These are phyloP conservation scores for Subacronicta megacephala DNA, from an alignment of 2,888 invertebrate genomes.

Conservation along the genomic window DNA sequence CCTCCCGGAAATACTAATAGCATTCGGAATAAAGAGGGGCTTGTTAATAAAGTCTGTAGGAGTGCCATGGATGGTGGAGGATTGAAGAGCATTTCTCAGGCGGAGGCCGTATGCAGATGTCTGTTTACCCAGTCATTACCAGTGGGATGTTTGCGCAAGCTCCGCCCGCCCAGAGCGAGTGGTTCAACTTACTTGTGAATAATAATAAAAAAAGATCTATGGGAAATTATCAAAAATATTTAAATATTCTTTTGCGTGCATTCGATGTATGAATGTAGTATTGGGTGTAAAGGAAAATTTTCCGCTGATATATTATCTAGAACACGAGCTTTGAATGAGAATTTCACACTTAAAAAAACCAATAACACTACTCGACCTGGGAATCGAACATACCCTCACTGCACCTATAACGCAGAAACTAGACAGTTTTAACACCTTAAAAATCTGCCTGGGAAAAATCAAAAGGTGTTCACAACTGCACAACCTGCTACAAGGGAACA, in stretches of 20 bases:
- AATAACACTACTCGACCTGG: no score
- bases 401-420: no score
- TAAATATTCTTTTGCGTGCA: no score
- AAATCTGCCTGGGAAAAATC: background rate
- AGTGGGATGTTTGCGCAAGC: constrained; percentile 73
- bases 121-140: constrained; percentile 91
- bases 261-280: no score
- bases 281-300: no score
- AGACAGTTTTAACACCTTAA: no score
- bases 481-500: constrained; percentile 64
- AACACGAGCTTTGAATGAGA: no score
- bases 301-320: no score
- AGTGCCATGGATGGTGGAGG: constrained; percentile 39
- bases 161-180: constrained; percentile 47
- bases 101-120: constrained; percentile 89
- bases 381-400: no score
- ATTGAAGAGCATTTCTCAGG: constrained; percentile 57
- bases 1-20: constrained; percentile 37
- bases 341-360: no score
- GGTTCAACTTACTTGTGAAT: constrained; percentile 52
- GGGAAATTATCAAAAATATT: no score
- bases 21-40: constrained; percentile 7
- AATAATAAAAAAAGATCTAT: background rate
- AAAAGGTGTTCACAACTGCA: constrained; percentile 55
- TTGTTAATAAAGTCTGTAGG: constrained; percentile 60